Evolutionary conservation across 2,797 vertebrate species (phyloP).

Genomic region (Microctenopoma steveboyesi): DNA sequence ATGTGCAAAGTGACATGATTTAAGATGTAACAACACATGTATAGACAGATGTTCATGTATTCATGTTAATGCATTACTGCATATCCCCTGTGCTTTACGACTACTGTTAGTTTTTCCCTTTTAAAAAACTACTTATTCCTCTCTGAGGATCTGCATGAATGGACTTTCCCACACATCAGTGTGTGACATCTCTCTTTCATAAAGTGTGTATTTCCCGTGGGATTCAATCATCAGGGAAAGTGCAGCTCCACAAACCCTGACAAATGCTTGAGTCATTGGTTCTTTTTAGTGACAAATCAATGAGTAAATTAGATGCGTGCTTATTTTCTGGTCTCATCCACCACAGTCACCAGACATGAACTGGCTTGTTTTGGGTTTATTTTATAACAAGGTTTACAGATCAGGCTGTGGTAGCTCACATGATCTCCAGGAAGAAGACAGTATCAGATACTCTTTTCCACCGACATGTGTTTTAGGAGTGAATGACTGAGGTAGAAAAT

Average conservation of each 20-base stretch:
- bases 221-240: constrained; percentile 41
- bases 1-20: constrained; percentile 20
- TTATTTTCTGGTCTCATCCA: background rate
- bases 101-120: constrained; percentile 18
- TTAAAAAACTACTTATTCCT: constrained; percentile 1
- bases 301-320: constrained; percentile 31
- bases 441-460: background rate
- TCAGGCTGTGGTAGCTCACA: constrained; percentile 8
- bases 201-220: constrained; percentile 19
- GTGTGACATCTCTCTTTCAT: constrained; percentile 27
- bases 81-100: background rate
- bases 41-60: constrained; percentile 1
- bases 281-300: constrained; percentile 51
- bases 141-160: constrained; percentile 40
- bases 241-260: constrained; percentile 25
- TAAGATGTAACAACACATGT: constrained; percentile 5
- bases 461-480: constrained; percentile 3
- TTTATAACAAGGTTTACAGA: background rate
- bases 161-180: constrained; percentile 21
- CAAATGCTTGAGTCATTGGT: constrained; percentile 46
- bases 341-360: background rate
- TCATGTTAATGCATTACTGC: constrained; percentile 1
- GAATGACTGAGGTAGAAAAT: constrained; percentile 7
- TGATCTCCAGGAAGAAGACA: constrained; percentile 3
- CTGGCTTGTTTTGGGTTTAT: background rate